Evolutionary conservation across 2,888 invertebrate species (phyloP).

Genomic region (Agriopis leucophaearia): DNA sequence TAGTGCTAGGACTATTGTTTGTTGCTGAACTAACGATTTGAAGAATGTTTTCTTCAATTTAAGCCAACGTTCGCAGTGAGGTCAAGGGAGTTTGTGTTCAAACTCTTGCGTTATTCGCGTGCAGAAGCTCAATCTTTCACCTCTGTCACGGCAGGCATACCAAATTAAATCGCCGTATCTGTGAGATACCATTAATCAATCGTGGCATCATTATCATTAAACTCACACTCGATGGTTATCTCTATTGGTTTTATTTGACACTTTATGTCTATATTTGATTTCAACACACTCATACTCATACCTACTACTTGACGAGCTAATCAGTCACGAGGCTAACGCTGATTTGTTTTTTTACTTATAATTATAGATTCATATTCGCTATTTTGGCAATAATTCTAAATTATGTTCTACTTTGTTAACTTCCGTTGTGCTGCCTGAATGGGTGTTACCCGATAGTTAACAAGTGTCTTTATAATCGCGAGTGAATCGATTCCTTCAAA

Average conservation of each 20-base stretch:
- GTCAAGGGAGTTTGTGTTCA: conserved; percentile 28
- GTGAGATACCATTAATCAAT: conserved; percentile 54
- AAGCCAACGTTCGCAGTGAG: conserved; percentile 12
- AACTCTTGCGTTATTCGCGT: conserved; percentile 11
- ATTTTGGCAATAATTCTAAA: too few relatives aligned
- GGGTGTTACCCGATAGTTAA: too few relatives aligned
- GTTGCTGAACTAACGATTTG: conserved; percentile 9
- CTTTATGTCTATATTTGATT: conserved; percentile 1
- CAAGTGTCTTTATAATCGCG: too few relatives aligned
- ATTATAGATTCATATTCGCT: too few relatives aligned
- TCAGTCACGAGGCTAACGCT: too few relatives aligned
- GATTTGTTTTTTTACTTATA: too few relatives aligned
- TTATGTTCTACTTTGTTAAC: too few relatives aligned
- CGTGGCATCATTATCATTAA: conserved; percentile 54
- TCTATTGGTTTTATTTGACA: conserved; percentile 37
- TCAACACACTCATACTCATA: neutral
- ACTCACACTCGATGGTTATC: conserved; percentile 49
- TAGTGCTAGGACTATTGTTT: conserved; percentile 11
- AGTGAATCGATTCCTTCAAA: too few relatives aligned
- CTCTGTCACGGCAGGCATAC: conserved; percentile 15
- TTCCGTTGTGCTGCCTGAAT: too few relatives aligned
- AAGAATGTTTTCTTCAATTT: conserved; percentile 21
- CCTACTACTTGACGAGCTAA: too few relatives aligned
- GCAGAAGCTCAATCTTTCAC: conserved; percentile 18
- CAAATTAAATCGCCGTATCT: conserved; percentile 39